Conservation (phyloP, 2,888 invertebrate species). For the Laothoe populi region DNA sequence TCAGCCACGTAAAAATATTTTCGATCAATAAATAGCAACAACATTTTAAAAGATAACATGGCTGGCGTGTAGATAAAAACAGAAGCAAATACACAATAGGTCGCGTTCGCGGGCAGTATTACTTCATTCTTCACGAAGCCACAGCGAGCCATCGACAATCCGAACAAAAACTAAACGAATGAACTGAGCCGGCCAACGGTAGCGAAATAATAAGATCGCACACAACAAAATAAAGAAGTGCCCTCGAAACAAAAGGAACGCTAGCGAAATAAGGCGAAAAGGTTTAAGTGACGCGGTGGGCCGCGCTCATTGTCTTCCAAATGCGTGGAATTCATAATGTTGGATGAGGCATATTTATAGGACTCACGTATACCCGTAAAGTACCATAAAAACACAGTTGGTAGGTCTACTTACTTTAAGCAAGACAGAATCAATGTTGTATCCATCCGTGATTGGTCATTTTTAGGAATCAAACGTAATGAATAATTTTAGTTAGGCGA, state of each 20-base stretch:
- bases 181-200: slow-evolving; percentile 79
- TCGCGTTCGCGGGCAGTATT: slow-evolving; percentile 73
- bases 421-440: neutral
- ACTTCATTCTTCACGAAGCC: slow-evolving; percentile 71
- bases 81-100: slow-evolving; percentile 78
- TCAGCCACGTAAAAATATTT: neutral
- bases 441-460: no score
- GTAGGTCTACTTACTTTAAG: neutral
- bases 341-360: slow-evolving; percentile 54
- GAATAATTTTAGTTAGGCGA: no score
- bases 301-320: slow-evolving; percentile 73
- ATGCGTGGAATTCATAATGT: slow-evolving; percentile 33
- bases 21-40: neutral
- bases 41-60: slow-evolving; percentile 10
- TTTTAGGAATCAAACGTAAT: no score
- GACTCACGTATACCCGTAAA: neutral
- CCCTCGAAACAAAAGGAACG: slow-evolving; percentile 80
- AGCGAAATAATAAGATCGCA: slow-evolving; percentile 84
- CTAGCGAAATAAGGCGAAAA: slow-evolving; percentile 82
- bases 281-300: slow-evolving; percentile 82
- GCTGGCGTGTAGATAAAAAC: slow-evolving; percentile 51
- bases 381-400: neutral
- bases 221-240: slow-evolving; percentile 83
- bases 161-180: slow-evolving; percentile 76
- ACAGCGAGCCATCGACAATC: slow-evolving; percentile 50